phyloP scores from a whole-genome alignment of 2,113 vertebrate genomes.

The Synchiropus splendidus region DNA sequence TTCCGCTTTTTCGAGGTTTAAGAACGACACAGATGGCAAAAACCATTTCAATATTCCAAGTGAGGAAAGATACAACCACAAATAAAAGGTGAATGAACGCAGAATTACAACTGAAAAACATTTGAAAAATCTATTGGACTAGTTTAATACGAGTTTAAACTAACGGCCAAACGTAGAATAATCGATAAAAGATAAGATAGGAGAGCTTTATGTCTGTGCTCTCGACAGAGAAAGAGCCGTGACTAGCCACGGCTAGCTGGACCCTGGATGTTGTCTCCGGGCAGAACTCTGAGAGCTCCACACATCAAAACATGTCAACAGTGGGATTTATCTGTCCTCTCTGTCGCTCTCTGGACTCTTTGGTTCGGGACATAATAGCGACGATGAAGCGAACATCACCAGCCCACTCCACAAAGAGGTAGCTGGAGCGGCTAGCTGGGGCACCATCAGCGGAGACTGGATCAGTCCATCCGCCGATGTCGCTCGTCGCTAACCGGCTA shows the following conservation, averaged over 20 bases:
- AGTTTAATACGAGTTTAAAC: too few species aligned
- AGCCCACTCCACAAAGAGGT: neutral
- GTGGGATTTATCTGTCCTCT: neutral
- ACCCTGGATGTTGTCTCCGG: constrained; percentile 9
- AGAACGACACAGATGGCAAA: too few species aligned
- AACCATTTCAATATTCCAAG: too few species aligned
- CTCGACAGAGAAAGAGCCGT: constrained; percentile 1
- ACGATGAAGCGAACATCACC: neutral
- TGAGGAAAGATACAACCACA: too few species aligned
- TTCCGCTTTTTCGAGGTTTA: too few species aligned
- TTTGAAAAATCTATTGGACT: too few species aligned
- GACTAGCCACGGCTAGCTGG: constrained; percentile 34
- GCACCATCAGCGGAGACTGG: constrained; percentile 21
- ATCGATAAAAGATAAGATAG: too few species aligned
- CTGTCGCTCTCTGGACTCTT: neutral
- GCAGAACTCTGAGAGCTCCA: neutral
- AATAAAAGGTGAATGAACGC: too few species aligned
- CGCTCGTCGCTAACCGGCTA: constrained; percentile 32
- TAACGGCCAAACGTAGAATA: too few species aligned
- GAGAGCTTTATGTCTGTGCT: too few species aligned
- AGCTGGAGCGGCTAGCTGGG: constrained; percentile 28
- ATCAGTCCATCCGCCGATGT: constrained; percentile 31
- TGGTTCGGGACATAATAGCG: neutral
- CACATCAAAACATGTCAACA: neutral
- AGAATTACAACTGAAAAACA: too few species aligned